phyloP scores from a whole-genome alignment of 2,113 vertebrate genomes.

The Anguilla rostrata region DNA sequence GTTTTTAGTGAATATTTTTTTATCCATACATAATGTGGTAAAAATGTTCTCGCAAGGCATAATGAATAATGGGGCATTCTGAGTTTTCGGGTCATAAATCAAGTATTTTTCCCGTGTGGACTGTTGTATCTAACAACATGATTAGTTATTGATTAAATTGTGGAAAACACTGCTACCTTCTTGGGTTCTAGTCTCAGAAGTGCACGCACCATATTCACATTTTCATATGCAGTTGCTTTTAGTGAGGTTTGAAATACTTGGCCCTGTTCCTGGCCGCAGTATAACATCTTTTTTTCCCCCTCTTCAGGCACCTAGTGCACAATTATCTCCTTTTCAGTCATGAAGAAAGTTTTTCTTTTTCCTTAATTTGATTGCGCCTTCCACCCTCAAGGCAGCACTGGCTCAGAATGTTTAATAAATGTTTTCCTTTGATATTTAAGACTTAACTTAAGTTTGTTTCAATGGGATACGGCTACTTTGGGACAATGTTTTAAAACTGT shows the following conservation, averaged over 20 bases:
- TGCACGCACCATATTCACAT: neutral
- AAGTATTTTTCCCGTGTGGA: neutral
- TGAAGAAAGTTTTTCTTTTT: neutral
- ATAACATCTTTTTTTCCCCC: neutral
- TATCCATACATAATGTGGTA: neutral
- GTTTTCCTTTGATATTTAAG: too few species aligned
- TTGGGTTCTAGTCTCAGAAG: neutral
- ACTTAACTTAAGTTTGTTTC: too few species aligned
- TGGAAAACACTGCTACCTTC: neutral
- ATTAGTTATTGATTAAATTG: neutral
- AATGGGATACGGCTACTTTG: too few species aligned
- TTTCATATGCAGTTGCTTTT: neutral
- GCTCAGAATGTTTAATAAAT: neutral
- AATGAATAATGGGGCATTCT: neutral
- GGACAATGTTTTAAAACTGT: too few species aligned
- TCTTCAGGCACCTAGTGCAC: neutral
- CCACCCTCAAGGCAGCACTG: neutral
- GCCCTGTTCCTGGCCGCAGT: neutral
- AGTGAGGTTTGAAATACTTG: neutral
- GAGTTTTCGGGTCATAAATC: neutral
- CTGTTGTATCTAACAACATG: neutral
- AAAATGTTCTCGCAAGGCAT: neutral
- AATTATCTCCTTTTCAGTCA: neutral
- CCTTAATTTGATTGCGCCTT: neutral
- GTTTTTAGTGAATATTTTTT: neutral